phyloP scores from a whole-genome alignment of 2,797 vertebrate genomes.

The Sebastes matsubarae region DNA sequence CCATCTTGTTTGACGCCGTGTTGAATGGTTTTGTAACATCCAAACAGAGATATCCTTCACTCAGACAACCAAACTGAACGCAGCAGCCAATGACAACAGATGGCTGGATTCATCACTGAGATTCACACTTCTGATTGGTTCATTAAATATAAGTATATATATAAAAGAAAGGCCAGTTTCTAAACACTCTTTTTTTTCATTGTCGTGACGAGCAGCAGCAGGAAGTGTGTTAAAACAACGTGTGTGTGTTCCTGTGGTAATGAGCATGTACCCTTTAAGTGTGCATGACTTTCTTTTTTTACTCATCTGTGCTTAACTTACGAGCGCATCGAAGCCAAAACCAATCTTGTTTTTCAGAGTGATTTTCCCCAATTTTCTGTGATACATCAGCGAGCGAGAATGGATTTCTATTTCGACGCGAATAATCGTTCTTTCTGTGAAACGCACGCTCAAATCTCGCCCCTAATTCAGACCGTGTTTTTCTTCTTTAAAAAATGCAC shows the following conservation, averaged over 20 bases:
- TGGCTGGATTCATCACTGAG: conserved; percentile 34
- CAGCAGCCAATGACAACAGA: conserved; percentile 51
- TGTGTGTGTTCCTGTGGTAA: neutral
- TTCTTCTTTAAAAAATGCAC: neutral
- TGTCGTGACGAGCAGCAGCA: conserved; percentile 6
- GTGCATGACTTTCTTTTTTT: neutral
- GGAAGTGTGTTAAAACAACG: conserved; percentile 1
- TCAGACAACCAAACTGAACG: conserved; percentile 22
- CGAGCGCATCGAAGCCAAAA: conserved; percentile 30
- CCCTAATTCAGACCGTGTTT: neutral
- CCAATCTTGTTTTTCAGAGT: conserved; percentile 52
- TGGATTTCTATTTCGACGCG: conserved; percentile 42
- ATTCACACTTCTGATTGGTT: conserved; percentile 43
- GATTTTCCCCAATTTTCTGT: conserved; percentile 58
- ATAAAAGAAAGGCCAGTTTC: neutral
- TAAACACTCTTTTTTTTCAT: neutral
- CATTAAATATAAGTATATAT: conserved; percentile 4
- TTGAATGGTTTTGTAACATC: neutral
- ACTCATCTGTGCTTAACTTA: conserved; percentile 20
- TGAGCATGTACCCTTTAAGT: neutral
- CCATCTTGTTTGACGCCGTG: conserved; percentile 31
- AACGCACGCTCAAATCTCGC: neutral
- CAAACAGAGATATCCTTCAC: conserved; percentile 32
- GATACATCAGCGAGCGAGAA: conserved; percentile 40
- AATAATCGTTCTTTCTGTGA: neutral